Evolutionary conservation across 2,113 vertebrate species (phyloP).

Genomic region (Leptobrachium ailaonicum): DNA sequence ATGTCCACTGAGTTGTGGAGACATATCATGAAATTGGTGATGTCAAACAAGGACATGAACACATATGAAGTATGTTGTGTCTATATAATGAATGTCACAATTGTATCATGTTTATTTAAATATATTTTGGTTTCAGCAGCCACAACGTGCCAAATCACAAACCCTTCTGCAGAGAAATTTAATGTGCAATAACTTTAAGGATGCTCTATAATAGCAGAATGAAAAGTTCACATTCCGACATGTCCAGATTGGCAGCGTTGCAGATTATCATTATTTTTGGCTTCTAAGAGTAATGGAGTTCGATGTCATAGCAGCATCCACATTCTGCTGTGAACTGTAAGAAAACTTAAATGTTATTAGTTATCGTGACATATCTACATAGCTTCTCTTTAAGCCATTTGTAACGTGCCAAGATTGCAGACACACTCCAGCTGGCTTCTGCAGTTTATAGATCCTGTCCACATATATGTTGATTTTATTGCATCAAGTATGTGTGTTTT

Average conservation of each 20-base stretch:
- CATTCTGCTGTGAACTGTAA: background rate
- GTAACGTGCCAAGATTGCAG: background rate
- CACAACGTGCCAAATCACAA: no score
- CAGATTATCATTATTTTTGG: background rate
- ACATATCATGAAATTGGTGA: no score
- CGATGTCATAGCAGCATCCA: background rate
- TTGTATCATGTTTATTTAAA: no score
- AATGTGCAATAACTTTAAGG: background rate
- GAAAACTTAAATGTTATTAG: background rate
- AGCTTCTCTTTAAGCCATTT: slow-evolving; percentile 1
- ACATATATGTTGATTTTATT: background rate
- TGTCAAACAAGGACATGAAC: no score
- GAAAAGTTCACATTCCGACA: background rate
- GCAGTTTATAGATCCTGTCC: background rate
- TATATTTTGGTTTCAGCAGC: no score
- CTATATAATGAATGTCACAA: no score
- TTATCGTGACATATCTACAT: background rate
- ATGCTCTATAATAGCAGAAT: background rate
- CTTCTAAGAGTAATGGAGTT: background rate
- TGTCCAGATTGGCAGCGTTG: background rate
- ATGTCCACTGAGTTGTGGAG: no score
- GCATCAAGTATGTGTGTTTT: background rate
- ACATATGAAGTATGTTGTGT: no score
- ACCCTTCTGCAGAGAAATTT: no score
- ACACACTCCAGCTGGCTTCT: slow-evolving; percentile 15